Conservation (phyloP, 2,797 vertebrate genomes). For the Pristis pectinata region DNA sequence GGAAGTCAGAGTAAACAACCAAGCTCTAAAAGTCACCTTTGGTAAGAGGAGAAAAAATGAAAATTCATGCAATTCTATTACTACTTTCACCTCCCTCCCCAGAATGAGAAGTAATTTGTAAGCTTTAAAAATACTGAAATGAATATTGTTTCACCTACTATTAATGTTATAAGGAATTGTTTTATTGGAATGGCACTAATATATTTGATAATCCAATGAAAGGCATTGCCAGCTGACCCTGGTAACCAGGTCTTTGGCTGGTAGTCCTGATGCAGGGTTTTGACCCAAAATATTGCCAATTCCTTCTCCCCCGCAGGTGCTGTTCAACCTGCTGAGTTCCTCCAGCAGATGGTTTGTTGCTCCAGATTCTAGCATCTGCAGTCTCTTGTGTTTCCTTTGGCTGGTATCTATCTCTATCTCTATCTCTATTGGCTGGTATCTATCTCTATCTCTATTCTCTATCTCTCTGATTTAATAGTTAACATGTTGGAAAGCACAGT, state of each 20-base stretch:
- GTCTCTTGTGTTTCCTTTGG: too few species aligned
- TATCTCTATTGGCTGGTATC: too few species aligned
- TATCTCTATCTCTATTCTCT: too few species aligned
- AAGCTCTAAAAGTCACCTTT: neutral
- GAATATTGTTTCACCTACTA: neutral
- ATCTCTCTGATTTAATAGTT: neutral
- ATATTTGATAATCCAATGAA: neutral
- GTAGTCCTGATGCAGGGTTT: neutral
- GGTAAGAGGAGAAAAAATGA: neutral
- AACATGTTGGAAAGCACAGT: neutral
- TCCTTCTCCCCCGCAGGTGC: too few species aligned
- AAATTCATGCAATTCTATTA: neutral
- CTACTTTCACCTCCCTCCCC: neutral
- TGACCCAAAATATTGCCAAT: too few species aligned
- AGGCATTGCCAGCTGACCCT: neutral
- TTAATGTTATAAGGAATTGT: neutral
- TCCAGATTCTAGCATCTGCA: too few species aligned
- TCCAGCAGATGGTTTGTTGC: too few species aligned
- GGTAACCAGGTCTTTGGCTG: neutral
- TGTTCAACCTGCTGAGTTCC: too few species aligned
- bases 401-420: too few species aligned
- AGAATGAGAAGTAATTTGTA: neutral
- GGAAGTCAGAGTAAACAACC: neutral
- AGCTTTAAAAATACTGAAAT: neutral
- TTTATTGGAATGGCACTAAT: neutral